Conservation (phyloP, 35 echinoderm and acorn worm genomes). For the Diadema setosum region DNA sequence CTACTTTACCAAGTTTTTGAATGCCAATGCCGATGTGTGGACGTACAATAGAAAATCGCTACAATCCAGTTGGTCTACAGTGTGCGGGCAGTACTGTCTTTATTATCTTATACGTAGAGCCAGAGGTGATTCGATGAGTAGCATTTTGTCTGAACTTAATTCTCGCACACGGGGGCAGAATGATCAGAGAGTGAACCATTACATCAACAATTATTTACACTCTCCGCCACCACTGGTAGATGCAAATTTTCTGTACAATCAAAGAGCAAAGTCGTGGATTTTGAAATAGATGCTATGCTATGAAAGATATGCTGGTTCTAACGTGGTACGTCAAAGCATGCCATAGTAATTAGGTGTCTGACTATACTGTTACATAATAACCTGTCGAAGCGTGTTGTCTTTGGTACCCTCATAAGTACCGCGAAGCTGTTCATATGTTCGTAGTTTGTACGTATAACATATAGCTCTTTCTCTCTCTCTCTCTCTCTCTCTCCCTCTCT, state of each 20-base stretch:
- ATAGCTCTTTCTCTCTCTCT: too few relatives aligned
- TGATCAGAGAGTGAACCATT: background rate
- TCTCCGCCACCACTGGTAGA: too few relatives aligned
- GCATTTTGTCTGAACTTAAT: background rate
- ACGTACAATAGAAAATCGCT: background rate
- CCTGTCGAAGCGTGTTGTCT: too few relatives aligned
- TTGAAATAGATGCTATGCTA: background rate
- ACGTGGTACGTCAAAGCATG: background rate
- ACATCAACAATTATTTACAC: background rate
- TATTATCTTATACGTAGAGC: conserved; percentile 20
- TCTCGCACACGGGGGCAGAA: background rate
- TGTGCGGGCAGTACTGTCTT: conserved; percentile 44
- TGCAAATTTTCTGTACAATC: background rate
- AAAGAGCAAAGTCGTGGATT: background rate
- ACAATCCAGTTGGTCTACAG: background rate
- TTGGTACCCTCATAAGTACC: too few relatives aligned
- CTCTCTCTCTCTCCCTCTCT: too few relatives aligned
- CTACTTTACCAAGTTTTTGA: background rate
- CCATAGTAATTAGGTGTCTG: too few relatives aligned
- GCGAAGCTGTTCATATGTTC: too few relatives aligned
- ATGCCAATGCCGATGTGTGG: background rate
- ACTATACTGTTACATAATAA: too few relatives aligned
- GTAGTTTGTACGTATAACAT: too few relatives aligned
- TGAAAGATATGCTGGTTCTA: background rate
- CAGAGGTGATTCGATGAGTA: background rate